Conservation (phyloP, 2,888 invertebrate species). For the Idaea aversata region DNA sequence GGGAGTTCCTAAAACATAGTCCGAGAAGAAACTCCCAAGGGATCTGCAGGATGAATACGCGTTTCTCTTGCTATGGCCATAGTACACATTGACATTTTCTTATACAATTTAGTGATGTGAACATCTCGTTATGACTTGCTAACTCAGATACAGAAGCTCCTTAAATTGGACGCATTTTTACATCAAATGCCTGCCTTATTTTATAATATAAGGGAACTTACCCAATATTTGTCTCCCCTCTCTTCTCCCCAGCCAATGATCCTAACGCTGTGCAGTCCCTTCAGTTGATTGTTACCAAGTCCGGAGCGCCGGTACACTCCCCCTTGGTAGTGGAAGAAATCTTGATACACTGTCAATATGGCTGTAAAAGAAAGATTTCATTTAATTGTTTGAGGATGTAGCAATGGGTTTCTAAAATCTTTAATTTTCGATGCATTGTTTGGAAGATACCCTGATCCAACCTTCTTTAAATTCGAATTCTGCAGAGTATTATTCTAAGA, state of each 20-base stretch:
- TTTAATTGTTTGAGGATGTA: not conserved
- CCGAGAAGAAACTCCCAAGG: not conserved
- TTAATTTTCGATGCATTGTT: slow-evolving; percentile 6
- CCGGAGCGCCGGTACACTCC: slow-evolving; percentile 89
- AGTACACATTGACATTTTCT: too few species aligned
- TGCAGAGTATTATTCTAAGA: too few species aligned
- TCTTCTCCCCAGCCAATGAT: slow-evolving; percentile 96
- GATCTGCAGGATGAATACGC: too few species aligned
- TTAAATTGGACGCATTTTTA: too few species aligned
- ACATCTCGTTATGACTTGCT: too few species aligned
- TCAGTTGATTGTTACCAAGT: slow-evolving; percentile 76
- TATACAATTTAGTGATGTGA: too few species aligned
- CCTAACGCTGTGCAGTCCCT: slow-evolving; percentile 93
- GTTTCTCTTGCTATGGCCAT: too few species aligned
- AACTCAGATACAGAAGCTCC: too few species aligned
- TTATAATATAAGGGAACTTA: slow-evolving; percentile 60
- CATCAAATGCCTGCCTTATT: too few species aligned
- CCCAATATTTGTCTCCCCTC: slow-evolving; percentile 89
- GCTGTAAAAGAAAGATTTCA: slow-evolving; percentile 75
- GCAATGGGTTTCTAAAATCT: slow-evolving; percentile 4
- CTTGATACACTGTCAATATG: slow-evolving; percentile 93
- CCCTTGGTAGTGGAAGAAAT: slow-evolving; percentile 93
- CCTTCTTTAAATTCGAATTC: too few species aligned
- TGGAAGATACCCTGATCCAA: too few species aligned
- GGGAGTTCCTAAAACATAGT: too few species aligned